These are phyloP conservation scores for Rosalia funebris DNA, from an alignment of 2,888 invertebrate species.

Conservation along the genomic window DNA sequence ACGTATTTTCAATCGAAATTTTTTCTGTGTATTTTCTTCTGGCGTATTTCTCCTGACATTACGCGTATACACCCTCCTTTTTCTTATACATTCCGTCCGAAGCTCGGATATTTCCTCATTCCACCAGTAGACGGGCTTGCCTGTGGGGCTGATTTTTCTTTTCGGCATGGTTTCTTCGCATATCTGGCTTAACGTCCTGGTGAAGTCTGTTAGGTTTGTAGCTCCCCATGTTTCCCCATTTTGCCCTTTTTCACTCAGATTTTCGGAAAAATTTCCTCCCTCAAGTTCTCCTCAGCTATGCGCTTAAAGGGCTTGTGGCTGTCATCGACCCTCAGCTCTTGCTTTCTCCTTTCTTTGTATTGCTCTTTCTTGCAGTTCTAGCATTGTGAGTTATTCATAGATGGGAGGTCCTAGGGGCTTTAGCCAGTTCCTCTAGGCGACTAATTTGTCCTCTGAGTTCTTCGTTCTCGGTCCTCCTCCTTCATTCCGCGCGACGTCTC, in stretches of 20 bases:
- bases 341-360: background rate
- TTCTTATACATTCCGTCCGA: no score
- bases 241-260: background rate
- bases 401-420: background rate
- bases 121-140: no score
- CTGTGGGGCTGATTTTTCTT: no score
- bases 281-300: background rate
- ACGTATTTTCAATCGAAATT: no score
- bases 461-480: background rate
- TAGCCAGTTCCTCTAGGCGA: background rate
- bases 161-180: no score
- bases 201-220: no score
- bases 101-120: no score
- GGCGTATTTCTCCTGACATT: no score
- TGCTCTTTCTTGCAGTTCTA: background rate
- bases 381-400: background rate
- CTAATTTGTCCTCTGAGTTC: background rate
- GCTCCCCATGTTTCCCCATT: slow-evolving; percentile 10
- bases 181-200: no score
- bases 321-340: no score
- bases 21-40: no score
- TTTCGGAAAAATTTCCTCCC: background rate
- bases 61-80: no score
- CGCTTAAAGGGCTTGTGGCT: background rate
- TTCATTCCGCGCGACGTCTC: background rate